Conservation (phyloP, 2,888 invertebrate species). For the Drosophila sordidula region DNA sequence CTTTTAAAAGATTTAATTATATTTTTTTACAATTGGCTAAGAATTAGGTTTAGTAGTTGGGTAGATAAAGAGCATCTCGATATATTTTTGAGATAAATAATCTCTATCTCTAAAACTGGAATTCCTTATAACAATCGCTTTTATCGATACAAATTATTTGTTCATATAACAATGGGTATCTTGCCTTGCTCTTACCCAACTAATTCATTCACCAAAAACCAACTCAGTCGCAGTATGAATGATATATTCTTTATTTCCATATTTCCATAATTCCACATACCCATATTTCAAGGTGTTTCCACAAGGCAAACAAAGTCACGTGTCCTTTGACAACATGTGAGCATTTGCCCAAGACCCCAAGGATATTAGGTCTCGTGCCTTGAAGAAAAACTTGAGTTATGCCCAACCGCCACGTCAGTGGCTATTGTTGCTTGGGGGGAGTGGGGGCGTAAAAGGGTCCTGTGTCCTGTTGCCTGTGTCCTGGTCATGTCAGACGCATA, state of each 20-base stretch:
- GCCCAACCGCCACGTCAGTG: conserved; percentile 26
- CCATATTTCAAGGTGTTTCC: conserved; percentile 39
- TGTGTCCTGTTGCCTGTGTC: conserved; percentile 19
- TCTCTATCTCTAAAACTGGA: too few relatives aligned
- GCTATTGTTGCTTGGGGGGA: conserved; percentile 16
- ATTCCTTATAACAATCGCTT: too few relatives aligned
- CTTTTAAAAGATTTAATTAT: neutral
- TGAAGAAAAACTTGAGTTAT: conserved; percentile 27
- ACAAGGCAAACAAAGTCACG: conserved; percentile 62
- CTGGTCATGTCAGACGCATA: conserved; percentile 82
- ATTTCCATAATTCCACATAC: neutral
- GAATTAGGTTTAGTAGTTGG: too few relatives aligned
- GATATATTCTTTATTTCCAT: conserved; percentile 24
- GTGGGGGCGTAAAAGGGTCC: conserved; percentile 17
- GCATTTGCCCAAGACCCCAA: conserved; percentile 23
- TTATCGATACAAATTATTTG: too few relatives aligned
- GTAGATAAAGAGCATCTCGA: too few relatives aligned
- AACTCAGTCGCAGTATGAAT: conserved; percentile 17
- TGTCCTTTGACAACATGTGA: conserved; percentile 67
- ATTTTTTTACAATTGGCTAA: too few relatives aligned
- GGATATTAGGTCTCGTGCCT: conserved; percentile 17
- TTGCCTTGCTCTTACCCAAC: too few relatives aligned
- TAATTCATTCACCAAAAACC: neutral
- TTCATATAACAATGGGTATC: too few relatives aligned
- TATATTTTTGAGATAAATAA: too few relatives aligned